Evolutionary conservation across 2,113 vertebrate species (phyloP).

Genomic region (Daphoenositta chrysoptera): DNA sequence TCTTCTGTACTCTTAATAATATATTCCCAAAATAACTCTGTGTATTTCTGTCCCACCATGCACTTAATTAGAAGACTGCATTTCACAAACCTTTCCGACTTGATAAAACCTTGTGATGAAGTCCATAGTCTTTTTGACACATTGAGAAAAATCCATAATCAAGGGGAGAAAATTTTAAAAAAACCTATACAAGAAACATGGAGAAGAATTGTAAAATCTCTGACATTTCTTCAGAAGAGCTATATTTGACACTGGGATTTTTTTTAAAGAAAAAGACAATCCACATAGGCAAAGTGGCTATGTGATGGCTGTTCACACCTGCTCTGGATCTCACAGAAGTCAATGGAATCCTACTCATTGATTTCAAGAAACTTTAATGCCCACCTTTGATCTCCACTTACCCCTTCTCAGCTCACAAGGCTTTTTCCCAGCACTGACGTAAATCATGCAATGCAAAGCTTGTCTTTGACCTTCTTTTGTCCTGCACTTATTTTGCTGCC

Average conservation of each 20-base stretch:
- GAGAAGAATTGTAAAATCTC: neutral
- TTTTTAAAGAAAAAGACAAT: neutral
- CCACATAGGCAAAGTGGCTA: neutral
- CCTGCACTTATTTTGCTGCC: conserved; percentile 44
- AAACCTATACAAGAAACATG: neutral
- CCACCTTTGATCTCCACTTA: conserved; percentile 35
- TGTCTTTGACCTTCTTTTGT: conserved; percentile 36
- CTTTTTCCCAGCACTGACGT: conserved; percentile 16
- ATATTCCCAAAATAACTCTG: neutral
- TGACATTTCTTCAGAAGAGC: neutral
- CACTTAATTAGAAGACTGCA: neutral
- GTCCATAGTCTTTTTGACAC: neutral
- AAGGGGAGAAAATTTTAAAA: neutral
- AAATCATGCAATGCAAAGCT: conserved; percentile 48
- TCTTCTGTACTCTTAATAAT: neutral
- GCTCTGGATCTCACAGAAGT: neutral
- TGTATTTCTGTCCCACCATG: neutral
- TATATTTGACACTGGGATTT: neutral
- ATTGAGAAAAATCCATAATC: neutral
- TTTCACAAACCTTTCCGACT: neutral
- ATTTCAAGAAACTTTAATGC: conserved; percentile 5
- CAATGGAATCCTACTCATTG: neutral
- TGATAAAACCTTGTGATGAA: neutral
- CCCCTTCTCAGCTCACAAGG: neutral
- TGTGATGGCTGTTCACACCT: neutral